Base-by-base conservation (phyloP, 2,797 vertebrate species). In the Centroberyx gerrardi region DNA sequence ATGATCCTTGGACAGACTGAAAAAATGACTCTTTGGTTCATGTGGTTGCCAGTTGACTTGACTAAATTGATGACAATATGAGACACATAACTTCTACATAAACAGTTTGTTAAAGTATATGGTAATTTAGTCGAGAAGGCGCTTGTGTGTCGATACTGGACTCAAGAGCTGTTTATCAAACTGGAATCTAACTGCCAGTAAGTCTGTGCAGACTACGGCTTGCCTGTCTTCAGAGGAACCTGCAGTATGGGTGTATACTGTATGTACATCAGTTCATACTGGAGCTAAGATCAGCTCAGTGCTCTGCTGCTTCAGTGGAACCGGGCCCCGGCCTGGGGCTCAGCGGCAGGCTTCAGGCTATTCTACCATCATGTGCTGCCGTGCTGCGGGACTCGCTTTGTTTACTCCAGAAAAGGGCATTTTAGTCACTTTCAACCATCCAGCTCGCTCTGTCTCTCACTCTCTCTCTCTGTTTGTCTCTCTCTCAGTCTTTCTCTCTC, bases 401-500 rank as follows among this genome's bases (percentile, higher is more conserved):
- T 88, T 90, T 87, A 64, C 67, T 76, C 13, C 55, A 44, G 46
- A 64, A 82, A 86, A 85, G 70, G 64, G 58, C 80, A 67, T 74
- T 83, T 74, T 29, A 66, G 56, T 79, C 63, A 3, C 28, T 5
- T 4, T 17, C 56, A 76, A 54, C 74, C 56, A 72, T 60, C 67
- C 54, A 22, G 17, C 74, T 74, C 68, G 9, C 40, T 71, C 44
- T 36, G 29, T 49, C 53, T 53, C 53, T 63, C 68, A 46, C 61
- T 72, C 53, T 22, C 55, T 55, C 54, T 13, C 56, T 77, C 56
- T 10, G 38, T 60, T 48, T 67, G 70, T 62, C 15, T 69, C 48
- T 60, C 10, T 36, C 18, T 31, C 27, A 44, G 49, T 42, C 68
- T 60, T 31, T 52, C n/a, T 33, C 59, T 42, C 63, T 28, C 2